phyloP scores from a whole-genome alignment of 2,888 invertebrate genomes.

The Pristionchus fissidentatus region DNA sequence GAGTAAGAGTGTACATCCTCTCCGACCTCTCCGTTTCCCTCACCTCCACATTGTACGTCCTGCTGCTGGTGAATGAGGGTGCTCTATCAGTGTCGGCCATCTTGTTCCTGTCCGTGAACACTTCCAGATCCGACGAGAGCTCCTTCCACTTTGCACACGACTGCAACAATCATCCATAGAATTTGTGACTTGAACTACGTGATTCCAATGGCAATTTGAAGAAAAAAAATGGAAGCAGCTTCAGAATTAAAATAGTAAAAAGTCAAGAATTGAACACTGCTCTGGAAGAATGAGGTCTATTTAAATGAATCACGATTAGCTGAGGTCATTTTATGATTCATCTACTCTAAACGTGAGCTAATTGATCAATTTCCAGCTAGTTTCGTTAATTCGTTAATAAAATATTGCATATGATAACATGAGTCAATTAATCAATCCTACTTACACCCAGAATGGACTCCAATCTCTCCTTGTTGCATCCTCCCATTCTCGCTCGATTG shows the following conservation, averaged over 20 bases:
- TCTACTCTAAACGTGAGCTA: too few relatives aligned
- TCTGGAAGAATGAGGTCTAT: too few relatives aligned
- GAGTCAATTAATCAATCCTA: not conserved
- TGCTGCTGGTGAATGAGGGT: slow-evolving; percentile 2
- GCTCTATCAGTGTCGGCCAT: slow-evolving; percentile 13
- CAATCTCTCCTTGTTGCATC: slow-evolving; percentile 19
- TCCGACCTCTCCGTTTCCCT: not conserved
- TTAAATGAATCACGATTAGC: too few relatives aligned
- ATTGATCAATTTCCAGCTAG: too few relatives aligned
- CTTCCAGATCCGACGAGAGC: slow-evolving; percentile 18
- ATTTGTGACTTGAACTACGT: not conserved
- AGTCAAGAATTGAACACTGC: too few relatives aligned
- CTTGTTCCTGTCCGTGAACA: slow-evolving; percentile 41
- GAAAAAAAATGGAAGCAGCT: too few relatives aligned
- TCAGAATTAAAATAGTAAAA: too few relatives aligned
- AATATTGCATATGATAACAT: too few relatives aligned
- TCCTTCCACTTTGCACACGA: slow-evolving; percentile 43
- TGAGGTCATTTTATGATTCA: too few relatives aligned
- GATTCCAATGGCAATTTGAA: too few relatives aligned
- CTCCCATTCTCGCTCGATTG: slow-evolving; percentile 13
- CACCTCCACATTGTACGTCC: not conserved
- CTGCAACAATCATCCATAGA: not conserved
- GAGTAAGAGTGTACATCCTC: too few relatives aligned
- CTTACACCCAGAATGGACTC: slow-evolving; percentile 31
- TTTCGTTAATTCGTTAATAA: too few relatives aligned